These are phyloP conservation scores for Drosophila pegasa DNA, from an alignment of 2,888 invertebrate genomes.

Conservation along the genomic window DNA sequence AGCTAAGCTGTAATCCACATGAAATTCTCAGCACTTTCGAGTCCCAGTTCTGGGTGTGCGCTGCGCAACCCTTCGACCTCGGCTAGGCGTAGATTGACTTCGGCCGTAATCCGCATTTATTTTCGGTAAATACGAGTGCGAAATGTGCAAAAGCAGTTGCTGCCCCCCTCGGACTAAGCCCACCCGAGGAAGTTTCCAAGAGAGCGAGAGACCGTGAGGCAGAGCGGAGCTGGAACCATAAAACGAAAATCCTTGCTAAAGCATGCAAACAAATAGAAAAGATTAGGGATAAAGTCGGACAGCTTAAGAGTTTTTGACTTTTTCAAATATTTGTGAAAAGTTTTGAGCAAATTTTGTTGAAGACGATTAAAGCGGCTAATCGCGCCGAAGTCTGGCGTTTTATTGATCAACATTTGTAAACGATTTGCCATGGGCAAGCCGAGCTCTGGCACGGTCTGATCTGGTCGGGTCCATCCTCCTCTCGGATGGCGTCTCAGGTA, in stretches of 20 bases:
- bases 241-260: slow-evolving; percentile 75
- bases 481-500: slow-evolving; percentile 43
- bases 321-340: slow-evolving; percentile 81
- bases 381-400: slow-evolving; percentile 73
- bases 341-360: slow-evolving; percentile 65
- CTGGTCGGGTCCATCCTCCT: slow-evolving; percentile 29
- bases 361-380: slow-evolving; percentile 83
- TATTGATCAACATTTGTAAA: slow-evolving; percentile 85
- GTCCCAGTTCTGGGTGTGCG: neutral
- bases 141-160: slow-evolving; percentile 44
- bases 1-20: neutral
- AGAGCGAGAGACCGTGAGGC: neutral
- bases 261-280: slow-evolving; percentile 76
- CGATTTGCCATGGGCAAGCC: slow-evolving; percentile 57
- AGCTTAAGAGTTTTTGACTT: slow-evolving; percentile 74
- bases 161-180: slow-evolving; percentile 38
- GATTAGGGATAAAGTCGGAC: slow-evolving; percentile 67
- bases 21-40: neutral
- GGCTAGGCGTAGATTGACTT: slow-evolving; percentile 67
- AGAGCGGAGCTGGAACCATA: slow-evolving; percentile 45
- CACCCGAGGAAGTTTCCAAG: slow-evolving; percentile 1
- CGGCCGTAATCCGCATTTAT: slow-evolving; percentile 61
- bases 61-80: neutral
- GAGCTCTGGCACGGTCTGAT: neutral
- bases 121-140: slow-evolving; percentile 66